Evolutionary conservation across 2,888 invertebrate species (phyloP), one percentile per base, ranked within the genome.

Genomic region (Eilema sororculum): DNA sequence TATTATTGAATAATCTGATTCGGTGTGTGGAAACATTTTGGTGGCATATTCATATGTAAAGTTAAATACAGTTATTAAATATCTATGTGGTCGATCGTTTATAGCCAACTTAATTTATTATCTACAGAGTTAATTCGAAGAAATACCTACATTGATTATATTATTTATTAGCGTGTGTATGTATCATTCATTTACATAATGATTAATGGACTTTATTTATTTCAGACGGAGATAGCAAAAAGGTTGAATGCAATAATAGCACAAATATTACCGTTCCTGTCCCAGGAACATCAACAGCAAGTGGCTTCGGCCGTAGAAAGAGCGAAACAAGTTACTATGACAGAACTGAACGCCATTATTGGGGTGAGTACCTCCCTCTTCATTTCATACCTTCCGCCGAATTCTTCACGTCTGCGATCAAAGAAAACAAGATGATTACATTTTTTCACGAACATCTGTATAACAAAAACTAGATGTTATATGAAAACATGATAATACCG

Each of bases 251-350:
- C 98, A 84, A 98, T 99, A 90, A 98, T 98, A 91, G 98, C 97
- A 85, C 98, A 99, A 96, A 98, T 99, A 88, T 96, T 99, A 92
- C 99, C 98, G 85, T 98, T 98, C 94, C 96, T 99, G 84, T 98
- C 98, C 65, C 97, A 98, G 95, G 98, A 97, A 92, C 97, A 97
- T 90, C 99, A 99, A 92, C 98, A 98, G 95, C 98, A 98, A 95
- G 99, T 99, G 78, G 98, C 98, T 61, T 97, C 98, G 75, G 98
- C 99, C 12, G 98, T 99, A 78, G 99, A 99, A 92, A 95, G 99
- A 87, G 99, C 99, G 86, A 99, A 99, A 95, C 98, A 99, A 96
- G 98, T 99, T 90, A 98, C 98, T 86, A 98, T 98, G 98, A 97
- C 98, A 76, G 99, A 99, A 95, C 96, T 99, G 80, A 98, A 98